Percentiles rank a stretch among this genome's conserved stretches.
Evolutionary conservation across 2,888 invertebrate species (phyloP).

Genomic region (Tipula lateralis): DNA sequence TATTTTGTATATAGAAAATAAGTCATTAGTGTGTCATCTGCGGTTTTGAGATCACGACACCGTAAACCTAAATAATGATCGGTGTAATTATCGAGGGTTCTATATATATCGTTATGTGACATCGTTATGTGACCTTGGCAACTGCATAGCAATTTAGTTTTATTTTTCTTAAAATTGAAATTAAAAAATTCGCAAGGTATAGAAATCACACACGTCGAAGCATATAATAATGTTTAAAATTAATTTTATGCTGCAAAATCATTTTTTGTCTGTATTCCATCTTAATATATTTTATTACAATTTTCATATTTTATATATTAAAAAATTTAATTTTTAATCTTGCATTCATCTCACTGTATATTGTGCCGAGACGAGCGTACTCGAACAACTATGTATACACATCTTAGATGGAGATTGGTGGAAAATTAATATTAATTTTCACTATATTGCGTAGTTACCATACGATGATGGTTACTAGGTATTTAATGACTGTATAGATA

Average conservation of each 20-base stretch:
- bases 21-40: constrained; percentile 7
- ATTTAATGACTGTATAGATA: no score
- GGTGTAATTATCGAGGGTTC: neutral
- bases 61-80: neutral
- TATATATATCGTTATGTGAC: neutral
- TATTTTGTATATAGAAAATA: neutral
- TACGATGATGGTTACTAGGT: no score
- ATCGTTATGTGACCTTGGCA: neutral
- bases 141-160: neutral
- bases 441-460: no score
- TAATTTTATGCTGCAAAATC: neutral
- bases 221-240: neutral
- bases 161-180: neutral
- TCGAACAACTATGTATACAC: no score
- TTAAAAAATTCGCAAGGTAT: neutral
- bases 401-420: no score
- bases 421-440: no score
- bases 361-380: no score
- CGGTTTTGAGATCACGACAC: neutral
- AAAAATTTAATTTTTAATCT: no score
- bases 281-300: no score
- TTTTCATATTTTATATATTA: no score
- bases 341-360: no score
- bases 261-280: no score
- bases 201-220: neutral